Evolutionary conservation across 2,888 invertebrate species (phyloP), one percentile per base, ranked within the genome.

Genomic region (Cacoxenus indagator): DNA sequence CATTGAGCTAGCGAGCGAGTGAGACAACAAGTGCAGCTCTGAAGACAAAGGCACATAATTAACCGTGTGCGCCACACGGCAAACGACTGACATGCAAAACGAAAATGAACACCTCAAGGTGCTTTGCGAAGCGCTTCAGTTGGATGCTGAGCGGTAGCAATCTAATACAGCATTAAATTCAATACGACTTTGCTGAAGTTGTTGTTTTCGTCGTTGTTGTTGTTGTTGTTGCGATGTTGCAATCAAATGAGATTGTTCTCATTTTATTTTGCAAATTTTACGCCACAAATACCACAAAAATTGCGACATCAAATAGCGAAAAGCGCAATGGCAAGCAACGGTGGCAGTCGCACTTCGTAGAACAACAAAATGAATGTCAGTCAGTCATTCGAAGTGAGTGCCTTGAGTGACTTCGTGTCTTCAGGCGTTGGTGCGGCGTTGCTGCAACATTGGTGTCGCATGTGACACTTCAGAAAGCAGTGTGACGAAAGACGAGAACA

Each of bases 271-370:
- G 76, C 75, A 76, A 76, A 77, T 76, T 79, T 78, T 73, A 75
- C 80, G 79, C 80, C 82, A 80, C 83, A 82, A 80, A 81, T 81
- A 82, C 83, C 83, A 82, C 77, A 82, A 81, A 79, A 73, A 77
- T 80, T 82, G 80, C 80, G 78, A 81, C 75, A 80, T 72, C 64
- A 67, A 62, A 69, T 31, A 54, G 45, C 45, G 24, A 24, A 14
- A 59, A 24, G 2, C 22, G 3, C 29, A 27, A 31, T 3, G 6
- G 29, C 37, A 31, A 14, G 8, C 3, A 22, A 14, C 14, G 45
- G 9, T 11, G 1, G 43, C 61, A 9, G 24, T 24, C 4, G 11
- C 67, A 19, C 37, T 2, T 8, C 37, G 31, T 14, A 5, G 37
- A 2, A 22, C 17, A 67, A 27, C 65, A 26, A 66, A 45, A 57